These are phyloP conservation scores for Liolophura sinensis DNA, from an alignment of 1,140 invertebrate genomes.

Conservation along the genomic window DNA sequence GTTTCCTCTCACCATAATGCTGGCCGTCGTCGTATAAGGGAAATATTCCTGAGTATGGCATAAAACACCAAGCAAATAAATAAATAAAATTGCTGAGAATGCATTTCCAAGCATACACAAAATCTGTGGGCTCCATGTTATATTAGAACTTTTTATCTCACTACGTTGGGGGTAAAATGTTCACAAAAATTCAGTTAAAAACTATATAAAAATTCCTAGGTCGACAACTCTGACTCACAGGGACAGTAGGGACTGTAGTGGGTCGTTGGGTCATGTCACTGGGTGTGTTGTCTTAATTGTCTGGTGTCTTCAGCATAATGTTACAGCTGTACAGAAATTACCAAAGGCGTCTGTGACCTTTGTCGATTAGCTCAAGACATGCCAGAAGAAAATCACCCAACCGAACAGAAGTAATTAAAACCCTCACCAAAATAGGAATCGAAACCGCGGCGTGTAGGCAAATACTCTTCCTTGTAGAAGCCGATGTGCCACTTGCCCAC, in stretches of 20 bases:
- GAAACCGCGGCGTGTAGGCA: constrained; percentile 54
- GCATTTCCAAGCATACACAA: no score
- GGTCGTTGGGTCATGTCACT: not conserved
- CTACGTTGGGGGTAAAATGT: no score
- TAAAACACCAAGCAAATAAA: not conserved
- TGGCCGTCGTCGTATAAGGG: no score
- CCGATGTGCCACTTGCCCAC: constrained; percentile 60
- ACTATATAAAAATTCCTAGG: no score
- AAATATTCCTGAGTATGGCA: no score
- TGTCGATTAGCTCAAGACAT: not conserved
- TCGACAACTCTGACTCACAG: no score
- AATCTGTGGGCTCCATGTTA: no score
- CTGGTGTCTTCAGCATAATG: not conserved
- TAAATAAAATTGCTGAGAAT: not conserved
- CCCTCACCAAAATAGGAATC: constrained; percentile 51
- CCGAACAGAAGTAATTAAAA: no score
- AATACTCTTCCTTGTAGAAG: constrained; percentile 50
- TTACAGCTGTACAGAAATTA: constrained; percentile 1
- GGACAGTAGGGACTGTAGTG: not conserved
- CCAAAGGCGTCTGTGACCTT: not conserved
- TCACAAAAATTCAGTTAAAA: no score
- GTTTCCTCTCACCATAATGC: no score
- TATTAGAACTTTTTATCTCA: no score
- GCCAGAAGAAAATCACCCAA: not conserved
- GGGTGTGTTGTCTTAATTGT: not conserved